Conservation (phyloP, 2,113 vertebrate species). For the Cisticola juncidis region DNA sequence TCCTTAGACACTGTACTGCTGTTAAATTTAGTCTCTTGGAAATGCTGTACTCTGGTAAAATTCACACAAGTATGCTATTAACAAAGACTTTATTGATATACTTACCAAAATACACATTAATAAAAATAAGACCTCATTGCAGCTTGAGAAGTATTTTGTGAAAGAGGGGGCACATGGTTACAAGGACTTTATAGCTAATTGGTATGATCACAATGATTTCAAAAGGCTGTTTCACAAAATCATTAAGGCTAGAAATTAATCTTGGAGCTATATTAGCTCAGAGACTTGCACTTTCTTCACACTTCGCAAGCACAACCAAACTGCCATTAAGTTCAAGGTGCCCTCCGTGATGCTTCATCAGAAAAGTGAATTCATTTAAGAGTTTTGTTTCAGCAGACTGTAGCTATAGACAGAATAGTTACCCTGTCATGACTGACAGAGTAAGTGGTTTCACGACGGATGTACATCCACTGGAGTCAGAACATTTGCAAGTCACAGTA, state of each 20-base stretch:
- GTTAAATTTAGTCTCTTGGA: slow-evolving; percentile 35
- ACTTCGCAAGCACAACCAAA: slow-evolving; percentile 60
- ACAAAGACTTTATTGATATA: slow-evolving; percentile 32
- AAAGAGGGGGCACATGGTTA: not conserved
- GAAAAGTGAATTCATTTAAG: slow-evolving; percentile 30
- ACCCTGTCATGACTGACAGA: not conserved
- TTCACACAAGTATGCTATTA: slow-evolving; percentile 31
- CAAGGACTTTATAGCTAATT: slow-evolving; percentile 53
- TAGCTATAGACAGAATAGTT: not conserved
- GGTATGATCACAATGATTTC: slow-evolving; percentile 59
- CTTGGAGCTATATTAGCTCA: slow-evolving; percentile 64
- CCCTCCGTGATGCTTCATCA: slow-evolving; percentile 48
- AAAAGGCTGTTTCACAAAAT: slow-evolving; percentile 62
- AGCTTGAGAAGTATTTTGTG: not conserved
- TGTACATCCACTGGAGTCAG: not conserved
- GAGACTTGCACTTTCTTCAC: slow-evolving; percentile 66
- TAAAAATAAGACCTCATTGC: slow-evolving; percentile 14
- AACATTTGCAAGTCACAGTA: not conserved
- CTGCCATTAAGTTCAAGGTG: slow-evolving; percentile 66
- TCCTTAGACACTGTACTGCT: not conserved
- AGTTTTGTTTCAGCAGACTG: not conserved
- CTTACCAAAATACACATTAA: slow-evolving; percentile 45
- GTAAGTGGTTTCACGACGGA: not conserved
- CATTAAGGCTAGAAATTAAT: slow-evolving; percentile 67
- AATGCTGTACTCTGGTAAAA: slow-evolving; percentile 33